phyloP scores from a whole-genome alignment of 2,797 vertebrate genomes.

The Pantherophis vulpinus region DNA sequence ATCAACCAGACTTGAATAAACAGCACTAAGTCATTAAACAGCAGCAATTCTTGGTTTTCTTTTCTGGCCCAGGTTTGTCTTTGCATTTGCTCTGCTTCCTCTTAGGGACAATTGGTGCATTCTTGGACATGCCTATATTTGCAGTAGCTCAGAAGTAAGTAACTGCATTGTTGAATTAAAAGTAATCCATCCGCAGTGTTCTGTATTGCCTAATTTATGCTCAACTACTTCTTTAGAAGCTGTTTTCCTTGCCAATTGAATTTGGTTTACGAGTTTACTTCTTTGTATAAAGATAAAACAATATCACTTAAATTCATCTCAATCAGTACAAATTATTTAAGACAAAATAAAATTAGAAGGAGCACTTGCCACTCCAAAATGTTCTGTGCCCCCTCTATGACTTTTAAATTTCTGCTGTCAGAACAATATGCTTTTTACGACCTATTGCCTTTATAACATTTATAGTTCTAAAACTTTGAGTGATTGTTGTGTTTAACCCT shows the following conservation, averaged over 20 bases:
- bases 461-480: neutral
- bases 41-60: neutral
- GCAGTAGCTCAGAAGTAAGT: neutral
- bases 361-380: neutral
- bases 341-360: neutral
- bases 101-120: neutral
- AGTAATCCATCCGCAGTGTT: neutral
- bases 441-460: neutral
- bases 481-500: fast-evolving
- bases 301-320: neutral
- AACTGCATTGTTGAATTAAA: neutral
- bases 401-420: neutral
- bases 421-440: neutral
- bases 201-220: neutral
- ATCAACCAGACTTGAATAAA: neutral
- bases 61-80: neutral
- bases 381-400: neutral
- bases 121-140: neutral
- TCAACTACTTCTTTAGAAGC: neutral
- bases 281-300: neutral
- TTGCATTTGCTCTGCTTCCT: neutral
- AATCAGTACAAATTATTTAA: neutral
- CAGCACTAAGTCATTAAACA: neutral
- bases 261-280: neutral
- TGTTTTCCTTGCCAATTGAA: neutral